Conservation (phyloP, 2,113 vertebrate species). For the Oenanthe oenanthe region DNA sequence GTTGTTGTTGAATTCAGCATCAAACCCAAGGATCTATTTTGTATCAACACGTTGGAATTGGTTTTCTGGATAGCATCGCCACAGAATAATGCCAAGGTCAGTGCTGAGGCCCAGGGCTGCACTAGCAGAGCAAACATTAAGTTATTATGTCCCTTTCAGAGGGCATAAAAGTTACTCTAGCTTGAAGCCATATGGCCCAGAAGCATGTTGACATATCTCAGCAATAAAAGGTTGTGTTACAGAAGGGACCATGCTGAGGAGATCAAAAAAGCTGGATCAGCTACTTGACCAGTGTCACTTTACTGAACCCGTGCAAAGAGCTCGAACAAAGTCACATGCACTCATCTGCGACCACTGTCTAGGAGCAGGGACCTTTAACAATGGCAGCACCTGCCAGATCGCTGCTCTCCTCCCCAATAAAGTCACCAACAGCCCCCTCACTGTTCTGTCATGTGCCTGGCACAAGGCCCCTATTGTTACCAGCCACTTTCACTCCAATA, state of each 20-base stretch:
- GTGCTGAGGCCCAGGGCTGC: background rate
- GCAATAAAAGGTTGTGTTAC: constrained; percentile 52
- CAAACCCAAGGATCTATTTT: background rate
- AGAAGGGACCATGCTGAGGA: constrained; percentile 38
- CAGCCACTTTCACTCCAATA: constrained; percentile 69
- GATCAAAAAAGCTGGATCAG: constrained; percentile 57
- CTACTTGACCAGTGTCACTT: constrained; percentile 71
- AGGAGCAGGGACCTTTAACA: constrained; percentile 78
- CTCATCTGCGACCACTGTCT: constrained; percentile 76
- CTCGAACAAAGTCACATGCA: constrained; percentile 69
- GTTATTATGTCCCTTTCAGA: constrained; percentile 16
- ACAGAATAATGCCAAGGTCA: background rate
- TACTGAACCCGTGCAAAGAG: constrained; percentile 41
- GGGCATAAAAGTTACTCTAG: constrained; percentile 45
- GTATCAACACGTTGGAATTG: background rate
- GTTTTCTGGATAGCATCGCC: constrained; percentile 30
- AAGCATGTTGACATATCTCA: constrained; percentile 50
- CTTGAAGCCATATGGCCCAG: constrained; percentile 57
- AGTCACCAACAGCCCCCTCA: constrained; percentile 69
- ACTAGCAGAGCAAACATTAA: constrained; percentile 10
- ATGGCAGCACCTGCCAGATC: constrained; percentile 88
- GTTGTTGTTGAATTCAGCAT: background rate
- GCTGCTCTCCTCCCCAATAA: constrained; percentile 67
- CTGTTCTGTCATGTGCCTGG: constrained; percentile 81
- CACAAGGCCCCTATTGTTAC: constrained; percentile 87